Evolutionary conservation across 2,888 invertebrate genomes (phyloP).

Genomic region (Perdita meconis): DNA sequence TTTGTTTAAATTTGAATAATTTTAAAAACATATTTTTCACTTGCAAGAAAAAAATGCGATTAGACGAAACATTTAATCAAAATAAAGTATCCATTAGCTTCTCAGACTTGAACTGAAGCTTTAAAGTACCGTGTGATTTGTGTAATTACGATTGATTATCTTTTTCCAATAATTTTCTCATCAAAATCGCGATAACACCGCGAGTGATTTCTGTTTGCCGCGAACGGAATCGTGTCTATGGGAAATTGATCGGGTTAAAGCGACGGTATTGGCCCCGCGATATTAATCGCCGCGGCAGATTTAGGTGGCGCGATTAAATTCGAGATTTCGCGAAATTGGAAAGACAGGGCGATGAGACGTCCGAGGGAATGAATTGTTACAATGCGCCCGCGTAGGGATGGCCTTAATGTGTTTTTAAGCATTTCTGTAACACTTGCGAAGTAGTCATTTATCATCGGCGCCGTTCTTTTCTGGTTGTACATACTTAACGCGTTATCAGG

Average conservation of each 20-base stretch:
- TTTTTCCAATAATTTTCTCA: slow-evolving; percentile 31
- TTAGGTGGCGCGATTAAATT: slow-evolving; percentile 36
- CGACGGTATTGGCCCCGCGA: slow-evolving; percentile 15
- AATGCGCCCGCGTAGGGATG: slow-evolving; percentile 6
- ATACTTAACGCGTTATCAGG: slow-evolving; percentile 21
- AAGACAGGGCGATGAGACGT: background rate
- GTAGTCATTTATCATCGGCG: slow-evolving; percentile 37
- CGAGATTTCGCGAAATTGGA: slow-evolving; percentile 29
- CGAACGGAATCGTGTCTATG: slow-evolving; percentile 17
- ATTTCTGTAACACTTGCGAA: slow-evolving; percentile 41
- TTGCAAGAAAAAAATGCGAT: no score
- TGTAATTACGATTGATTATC: no score
- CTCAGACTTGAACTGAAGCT: no score
- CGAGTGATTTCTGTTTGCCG: slow-evolving; percentile 27
- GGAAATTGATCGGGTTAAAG: slow-evolving; percentile 38
- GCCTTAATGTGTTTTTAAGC: slow-evolving; percentile 64
- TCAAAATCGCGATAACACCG: slow-evolving; percentile 30
- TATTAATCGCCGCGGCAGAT: slow-evolving; percentile 34
- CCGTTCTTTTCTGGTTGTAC: slow-evolving; percentile 28
- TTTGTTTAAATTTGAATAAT: no score
- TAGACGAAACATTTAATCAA: no score
- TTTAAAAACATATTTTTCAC: no score
- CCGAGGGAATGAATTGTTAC: slow-evolving; percentile 27
- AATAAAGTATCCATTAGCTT: no score
- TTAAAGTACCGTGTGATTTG: no score